Conservation (phyloP, 2,797 vertebrate species). For the Euphonia xanthogaster region DNA sequence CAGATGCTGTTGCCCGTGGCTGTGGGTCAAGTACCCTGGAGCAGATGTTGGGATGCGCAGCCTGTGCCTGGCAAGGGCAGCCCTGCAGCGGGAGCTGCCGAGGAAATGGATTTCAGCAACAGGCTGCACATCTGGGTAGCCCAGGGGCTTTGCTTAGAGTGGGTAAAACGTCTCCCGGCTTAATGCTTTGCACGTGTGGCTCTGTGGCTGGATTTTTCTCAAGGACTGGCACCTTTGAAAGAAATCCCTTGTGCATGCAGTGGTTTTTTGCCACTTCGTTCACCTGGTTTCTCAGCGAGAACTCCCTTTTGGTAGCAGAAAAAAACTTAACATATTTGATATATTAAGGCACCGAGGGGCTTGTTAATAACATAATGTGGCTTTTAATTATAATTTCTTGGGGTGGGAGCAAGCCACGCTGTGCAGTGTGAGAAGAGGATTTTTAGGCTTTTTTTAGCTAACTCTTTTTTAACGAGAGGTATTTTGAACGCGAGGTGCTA, state of each 20-base stretch:
- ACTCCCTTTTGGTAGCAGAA: neutral
- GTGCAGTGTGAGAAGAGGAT: fast-evolving
- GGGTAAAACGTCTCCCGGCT: neutral
- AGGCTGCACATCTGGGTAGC: slow-evolving; percentile 31
- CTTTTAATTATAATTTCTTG: neutral
- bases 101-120: neutral
- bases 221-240: neutral
- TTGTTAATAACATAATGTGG: neutral
- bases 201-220: neutral
- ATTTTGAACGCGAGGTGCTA: neutral
- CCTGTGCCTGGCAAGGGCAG: neutral
- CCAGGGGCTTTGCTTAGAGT: neutral
- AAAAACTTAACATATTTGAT: neutral
- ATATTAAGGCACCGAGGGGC: neutral
- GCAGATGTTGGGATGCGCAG: neutral
- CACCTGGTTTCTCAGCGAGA: neutral
- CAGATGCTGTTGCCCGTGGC: neutral
- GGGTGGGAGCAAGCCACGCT: neutral
- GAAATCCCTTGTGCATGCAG: neutral
- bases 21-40: neutral
- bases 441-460: neutral
- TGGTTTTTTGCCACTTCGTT: neutral
- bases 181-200: neutral
- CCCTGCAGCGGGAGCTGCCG: neutral
- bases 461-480: neutral